Percentiles rank a stretch among this genome's conserved stretches.
These are phyloP conservation scores for Chelonia mydas DNA, from an alignment of 2,797 vertebrate species.

Conservation along the genomic window DNA sequence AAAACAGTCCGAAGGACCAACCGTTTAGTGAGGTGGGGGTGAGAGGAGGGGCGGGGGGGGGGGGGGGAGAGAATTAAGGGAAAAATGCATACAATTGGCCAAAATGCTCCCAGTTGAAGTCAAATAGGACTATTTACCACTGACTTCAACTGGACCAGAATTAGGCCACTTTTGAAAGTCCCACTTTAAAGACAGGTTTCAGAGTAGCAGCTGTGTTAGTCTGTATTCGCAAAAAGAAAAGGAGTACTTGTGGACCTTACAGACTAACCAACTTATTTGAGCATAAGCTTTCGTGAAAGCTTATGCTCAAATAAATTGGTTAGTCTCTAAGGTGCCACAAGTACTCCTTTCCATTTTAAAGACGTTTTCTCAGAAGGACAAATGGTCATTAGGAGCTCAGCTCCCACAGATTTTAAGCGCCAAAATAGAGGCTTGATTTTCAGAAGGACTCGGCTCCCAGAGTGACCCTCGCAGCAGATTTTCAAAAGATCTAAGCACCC, in stretches of 20 bases:
- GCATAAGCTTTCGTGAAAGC: too few species aligned
- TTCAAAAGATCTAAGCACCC: background rate
- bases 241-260: too few species aligned
- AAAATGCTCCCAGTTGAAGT: background rate
- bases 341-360: too few species aligned
- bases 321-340: too few species aligned
- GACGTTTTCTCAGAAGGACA: background rate
- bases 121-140: background rate
- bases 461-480: background rate
- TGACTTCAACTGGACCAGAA: fast-evolving
- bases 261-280: too few species aligned
- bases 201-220: too few species aligned
- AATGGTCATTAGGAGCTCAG: background rate
- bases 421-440: background rate
- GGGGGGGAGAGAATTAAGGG: background rate
- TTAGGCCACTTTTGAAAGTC: background rate
- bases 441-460: background rate
- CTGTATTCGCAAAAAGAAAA: too few species aligned
- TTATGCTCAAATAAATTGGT: too few species aligned
- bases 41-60: fast-evolving
- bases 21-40: background rate
- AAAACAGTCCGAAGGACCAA: background rate
- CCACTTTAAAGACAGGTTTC: background rate
- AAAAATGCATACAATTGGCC: background rate
- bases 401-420: fast-evolving